A percentile compares a stretch with the other conserved stretches of the same genome.
Evolutionary conservation across 2,797 vertebrate genomes (phyloP).

Genomic region (Ibycter americanus): DNA sequence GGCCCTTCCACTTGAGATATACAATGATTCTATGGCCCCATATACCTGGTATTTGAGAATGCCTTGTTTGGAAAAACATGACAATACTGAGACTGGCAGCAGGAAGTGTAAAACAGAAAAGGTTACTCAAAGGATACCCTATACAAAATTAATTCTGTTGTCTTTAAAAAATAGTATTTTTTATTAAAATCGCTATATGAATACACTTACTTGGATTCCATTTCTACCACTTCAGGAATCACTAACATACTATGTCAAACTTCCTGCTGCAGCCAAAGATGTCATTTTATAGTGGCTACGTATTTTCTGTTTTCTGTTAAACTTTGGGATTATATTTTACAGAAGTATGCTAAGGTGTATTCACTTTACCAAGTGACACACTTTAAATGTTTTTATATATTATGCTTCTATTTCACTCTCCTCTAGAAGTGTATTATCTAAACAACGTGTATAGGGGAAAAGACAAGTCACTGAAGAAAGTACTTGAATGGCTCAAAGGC

Average conservation of each 20-base stretch:
- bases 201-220: neutral
- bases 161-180: neutral
- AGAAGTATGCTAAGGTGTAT: neutral
- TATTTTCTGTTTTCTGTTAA: neutral
- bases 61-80: neutral
- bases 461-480: neutral
- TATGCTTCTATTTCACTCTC: neutral
- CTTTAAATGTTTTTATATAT: neutral
- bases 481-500: neutral
- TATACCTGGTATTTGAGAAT: neutral
- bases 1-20: too few species aligned
- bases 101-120: neutral
- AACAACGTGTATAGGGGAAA: neutral
- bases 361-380: neutral
- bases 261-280: neutral
- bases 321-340: neutral
- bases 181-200: neutral
- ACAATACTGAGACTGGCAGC: neutral
- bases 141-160: neutral
- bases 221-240: neutral
- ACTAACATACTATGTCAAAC: neutral
- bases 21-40: too few species aligned
- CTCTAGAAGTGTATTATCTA: neutral
- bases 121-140: neutral
- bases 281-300: neutral